Evolutionary conservation across 1,140 invertebrate genomes (phyloP).

Genomic region (Acyrthosiphon pisum): DNA sequence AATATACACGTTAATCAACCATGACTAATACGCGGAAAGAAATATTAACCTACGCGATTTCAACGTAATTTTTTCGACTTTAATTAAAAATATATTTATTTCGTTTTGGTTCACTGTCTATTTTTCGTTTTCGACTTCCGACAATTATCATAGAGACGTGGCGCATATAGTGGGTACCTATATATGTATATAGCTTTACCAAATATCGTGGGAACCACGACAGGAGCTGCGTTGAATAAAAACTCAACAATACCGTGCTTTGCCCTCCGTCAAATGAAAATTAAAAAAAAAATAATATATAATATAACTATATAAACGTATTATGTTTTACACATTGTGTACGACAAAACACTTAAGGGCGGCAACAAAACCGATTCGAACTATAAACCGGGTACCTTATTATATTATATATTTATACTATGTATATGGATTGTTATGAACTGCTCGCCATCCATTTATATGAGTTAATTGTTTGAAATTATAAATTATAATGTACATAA

Average conservation of each 20-base stretch:
- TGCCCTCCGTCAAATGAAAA: neutral
- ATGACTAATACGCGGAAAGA: neutral
- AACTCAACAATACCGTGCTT: neutral
- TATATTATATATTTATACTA: no score
- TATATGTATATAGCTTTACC: neutral
- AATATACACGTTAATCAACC: neutral
- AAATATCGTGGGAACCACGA: slow-evolving; percentile 7
- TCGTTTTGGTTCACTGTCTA: neutral
- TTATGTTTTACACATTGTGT: neutral
- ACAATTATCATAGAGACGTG: neutral
- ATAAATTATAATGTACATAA: neutral
- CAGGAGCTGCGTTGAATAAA: neutral
- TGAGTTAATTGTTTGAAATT: neutral
- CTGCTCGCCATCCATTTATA: neutral
- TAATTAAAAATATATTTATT: slow-evolving; percentile 40
- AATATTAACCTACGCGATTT: neutral
- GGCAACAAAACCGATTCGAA: neutral
- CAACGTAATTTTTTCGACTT: neutral
- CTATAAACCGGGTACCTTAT: neutral
- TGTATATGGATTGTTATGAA: neutral
- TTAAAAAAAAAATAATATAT: neutral
- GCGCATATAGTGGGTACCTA: neutral
- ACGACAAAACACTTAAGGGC: no score
- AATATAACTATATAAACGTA: neutral
- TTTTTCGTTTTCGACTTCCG: neutral